Evolutionary conservation across 2,888 invertebrate genomes (phyloP).

Genomic region (Ceraclea dissimilis): DNA sequence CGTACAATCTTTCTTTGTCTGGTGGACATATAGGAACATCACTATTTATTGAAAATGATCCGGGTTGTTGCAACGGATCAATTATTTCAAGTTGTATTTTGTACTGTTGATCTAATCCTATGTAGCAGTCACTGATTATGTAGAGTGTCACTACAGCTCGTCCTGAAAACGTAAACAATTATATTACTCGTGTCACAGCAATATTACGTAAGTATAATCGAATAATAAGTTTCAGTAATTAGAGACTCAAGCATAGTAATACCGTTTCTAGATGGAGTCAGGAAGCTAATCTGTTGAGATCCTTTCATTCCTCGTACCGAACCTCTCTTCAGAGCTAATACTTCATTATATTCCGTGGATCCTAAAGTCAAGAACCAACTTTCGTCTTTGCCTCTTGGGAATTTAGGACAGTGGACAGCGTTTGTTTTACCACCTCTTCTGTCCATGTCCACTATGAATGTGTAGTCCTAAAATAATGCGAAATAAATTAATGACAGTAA

Average conservation of each 20-base stretch:
- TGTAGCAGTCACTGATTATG: conserved; percentile 85
- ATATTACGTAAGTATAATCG: too few relatives aligned
- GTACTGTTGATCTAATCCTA: conserved; percentile 90
- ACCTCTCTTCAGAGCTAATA: conserved; percentile 76
- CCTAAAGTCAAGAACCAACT: conserved; percentile 92
- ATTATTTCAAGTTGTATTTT: conserved; percentile 49
- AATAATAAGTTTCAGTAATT: too few relatives aligned
- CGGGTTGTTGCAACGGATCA: conserved; percentile 31
- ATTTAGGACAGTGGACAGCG: conserved; percentile 73
- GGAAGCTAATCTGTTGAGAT: conserved; percentile 52
- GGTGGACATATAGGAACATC: neutral
- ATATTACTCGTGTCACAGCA: neutral
- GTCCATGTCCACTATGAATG: conserved; percentile 50
- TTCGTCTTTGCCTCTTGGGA: conserved; percentile 90
- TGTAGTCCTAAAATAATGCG: conserved; percentile 52
- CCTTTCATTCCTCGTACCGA: conserved; percentile 44
- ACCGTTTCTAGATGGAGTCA: conserved; percentile 50
- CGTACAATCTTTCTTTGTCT: neutral
- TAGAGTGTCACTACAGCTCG: conserved; percentile 72
- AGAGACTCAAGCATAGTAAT: conserved; percentile 16
- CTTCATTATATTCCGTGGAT: conserved; percentile 57
- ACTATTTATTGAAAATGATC: neutral
- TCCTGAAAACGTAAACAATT: conserved; percentile 41
- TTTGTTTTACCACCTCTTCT: conserved; percentile 48
- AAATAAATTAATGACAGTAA: neutral